Conservation (phyloP, 2,797 vertebrate genomes). For the Pantherophis alleghaniensis region DNA sequence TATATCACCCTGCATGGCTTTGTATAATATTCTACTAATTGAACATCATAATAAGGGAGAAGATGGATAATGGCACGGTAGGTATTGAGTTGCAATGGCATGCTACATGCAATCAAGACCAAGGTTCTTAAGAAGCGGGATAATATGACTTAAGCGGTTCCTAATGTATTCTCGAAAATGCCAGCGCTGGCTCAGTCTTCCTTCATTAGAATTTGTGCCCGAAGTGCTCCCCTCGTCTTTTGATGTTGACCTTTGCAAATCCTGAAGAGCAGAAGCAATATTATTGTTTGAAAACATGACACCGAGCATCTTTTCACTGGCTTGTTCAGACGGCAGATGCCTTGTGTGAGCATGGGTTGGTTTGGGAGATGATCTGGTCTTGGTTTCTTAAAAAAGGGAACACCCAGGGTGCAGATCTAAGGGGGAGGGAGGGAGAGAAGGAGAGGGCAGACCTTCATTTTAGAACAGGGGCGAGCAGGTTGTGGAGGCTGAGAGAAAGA, state of each 20-base stretch:
- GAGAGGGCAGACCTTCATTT: background rate
- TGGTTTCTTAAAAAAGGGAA: background rate
- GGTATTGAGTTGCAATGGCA: conserved; percentile 19
- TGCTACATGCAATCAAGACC: conserved; percentile 20
- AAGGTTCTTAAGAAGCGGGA: background rate
- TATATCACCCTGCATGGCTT: background rate
- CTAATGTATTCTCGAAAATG: conserved; percentile 28
- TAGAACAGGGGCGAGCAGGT: background rate
- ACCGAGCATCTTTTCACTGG: background rate
- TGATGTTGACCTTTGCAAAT: conserved; percentile 18
- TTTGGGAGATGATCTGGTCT: background rate
- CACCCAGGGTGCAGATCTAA: background rate
- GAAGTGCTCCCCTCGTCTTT: background rate
- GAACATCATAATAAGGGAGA: conserved; percentile 25
- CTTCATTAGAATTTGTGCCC: conserved; percentile 11
- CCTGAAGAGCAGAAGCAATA: conserved; percentile 18
- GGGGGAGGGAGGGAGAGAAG: too few relatives aligned
- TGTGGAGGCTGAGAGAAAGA: background rate
- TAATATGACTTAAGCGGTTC: conserved; percentile 25
- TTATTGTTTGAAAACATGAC: conserved; percentile 12
- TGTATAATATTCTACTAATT: conserved; percentile 28
- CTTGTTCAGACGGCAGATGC: background rate
- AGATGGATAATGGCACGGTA: conserved; percentile 9
- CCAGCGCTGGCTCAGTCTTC: background rate
- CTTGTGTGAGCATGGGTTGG: background rate